Evolutionary conservation across 2,113 vertebrate species (phyloP).

Genomic region (Machaerirhynchus nigripectus): DNA sequence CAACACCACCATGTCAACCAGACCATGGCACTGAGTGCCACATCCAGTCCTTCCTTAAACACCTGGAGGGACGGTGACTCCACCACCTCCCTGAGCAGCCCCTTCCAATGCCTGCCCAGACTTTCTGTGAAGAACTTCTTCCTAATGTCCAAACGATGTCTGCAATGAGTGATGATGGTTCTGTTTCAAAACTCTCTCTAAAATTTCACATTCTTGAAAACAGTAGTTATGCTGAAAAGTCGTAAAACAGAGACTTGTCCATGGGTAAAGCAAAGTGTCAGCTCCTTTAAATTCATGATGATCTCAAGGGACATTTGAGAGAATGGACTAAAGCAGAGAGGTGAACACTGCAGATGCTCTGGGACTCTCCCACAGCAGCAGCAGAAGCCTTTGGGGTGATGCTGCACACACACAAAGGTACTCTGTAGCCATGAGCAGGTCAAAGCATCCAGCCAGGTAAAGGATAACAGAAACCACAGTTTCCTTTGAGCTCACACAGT

Average conservation of each 20-base stretch:
- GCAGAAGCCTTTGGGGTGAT: background rate
- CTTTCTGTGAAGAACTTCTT: background rate
- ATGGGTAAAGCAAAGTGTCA: background rate
- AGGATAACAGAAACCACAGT: background rate
- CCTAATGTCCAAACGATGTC: background rate
- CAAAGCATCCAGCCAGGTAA: background rate
- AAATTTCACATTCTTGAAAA: background rate
- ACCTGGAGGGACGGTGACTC: background rate
- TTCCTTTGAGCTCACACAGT: background rate
- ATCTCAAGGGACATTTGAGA: background rate
- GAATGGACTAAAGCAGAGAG: background rate
- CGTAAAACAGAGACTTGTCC: background rate
- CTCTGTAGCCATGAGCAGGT: background rate
- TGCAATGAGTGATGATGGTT: background rate
- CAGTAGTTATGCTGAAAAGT: background rate
- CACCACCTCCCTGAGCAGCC: background rate
- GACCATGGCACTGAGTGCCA: background rate
- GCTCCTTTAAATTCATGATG: background rate
- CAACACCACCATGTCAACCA: background rate
- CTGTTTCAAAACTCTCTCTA: background rate
- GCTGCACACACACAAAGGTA: rapidly evolving
- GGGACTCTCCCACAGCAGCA: background rate
- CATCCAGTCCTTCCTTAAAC: background rate
- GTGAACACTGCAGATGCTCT: background rate
- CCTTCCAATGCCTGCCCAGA: background rate